phyloP scores from a whole-genome alignment of 2,797 vertebrate genomes.

The Agapornis canus region DNA sequence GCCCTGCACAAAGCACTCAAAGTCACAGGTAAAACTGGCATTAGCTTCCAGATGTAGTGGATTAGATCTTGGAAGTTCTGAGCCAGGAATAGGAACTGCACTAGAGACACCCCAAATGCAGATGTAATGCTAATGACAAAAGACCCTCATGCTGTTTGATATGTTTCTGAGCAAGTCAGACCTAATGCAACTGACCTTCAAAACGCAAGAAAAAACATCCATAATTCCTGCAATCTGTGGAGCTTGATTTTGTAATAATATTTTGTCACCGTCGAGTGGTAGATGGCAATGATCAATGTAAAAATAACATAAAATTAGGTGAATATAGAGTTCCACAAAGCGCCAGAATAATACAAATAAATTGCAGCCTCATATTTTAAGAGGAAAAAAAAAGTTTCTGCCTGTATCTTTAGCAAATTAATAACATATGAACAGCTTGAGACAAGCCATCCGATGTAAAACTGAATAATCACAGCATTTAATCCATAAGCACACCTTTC shows the following conservation, averaged over 20 bases:
- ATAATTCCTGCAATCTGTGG: background rate
- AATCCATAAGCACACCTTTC: background rate
- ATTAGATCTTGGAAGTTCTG: background rate
- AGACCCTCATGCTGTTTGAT: background rate
- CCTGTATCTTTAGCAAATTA: conserved; percentile 43
- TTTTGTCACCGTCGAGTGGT: background rate
- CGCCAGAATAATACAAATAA: background rate
- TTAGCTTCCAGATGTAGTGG: background rate
- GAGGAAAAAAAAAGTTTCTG: background rate
- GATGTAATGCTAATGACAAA: background rate
- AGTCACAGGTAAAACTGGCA: background rate
- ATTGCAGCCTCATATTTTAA: background rate
- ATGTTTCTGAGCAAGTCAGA: background rate
- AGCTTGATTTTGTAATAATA: background rate
- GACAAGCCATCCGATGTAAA: background rate
- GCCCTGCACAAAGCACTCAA: background rate
- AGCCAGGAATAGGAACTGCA: background rate
- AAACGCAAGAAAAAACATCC: background rate
- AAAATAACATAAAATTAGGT: background rate
- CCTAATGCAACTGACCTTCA: conserved; percentile 2
- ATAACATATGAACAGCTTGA: conserved; percentile 7
- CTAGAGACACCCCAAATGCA: background rate
- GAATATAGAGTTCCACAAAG: background rate
- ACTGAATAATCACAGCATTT: conserved; percentile 6
- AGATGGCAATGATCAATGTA: background rate